Conservation (phyloP, 2,888 invertebrate genomes). For the Galerucella nymphaeae region DNA sequence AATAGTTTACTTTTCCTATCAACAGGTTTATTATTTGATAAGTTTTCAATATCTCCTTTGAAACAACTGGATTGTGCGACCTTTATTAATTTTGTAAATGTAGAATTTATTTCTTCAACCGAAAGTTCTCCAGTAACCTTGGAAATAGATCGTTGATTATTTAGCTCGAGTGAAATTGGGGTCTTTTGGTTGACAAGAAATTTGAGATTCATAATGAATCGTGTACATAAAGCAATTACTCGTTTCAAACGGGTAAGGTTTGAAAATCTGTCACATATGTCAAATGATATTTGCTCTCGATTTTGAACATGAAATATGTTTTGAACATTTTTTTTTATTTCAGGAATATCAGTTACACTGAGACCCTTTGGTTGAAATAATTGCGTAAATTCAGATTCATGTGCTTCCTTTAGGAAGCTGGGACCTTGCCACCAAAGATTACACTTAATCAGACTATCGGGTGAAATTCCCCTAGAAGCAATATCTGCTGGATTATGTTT, state of each 20-base stretch:
- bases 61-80: neutral
- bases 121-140: conserved; percentile 7
- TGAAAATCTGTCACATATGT: conserved; percentile 10
- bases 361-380: conserved; percentile 5
- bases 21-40: neutral
- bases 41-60: neutral
- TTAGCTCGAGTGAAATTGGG: neutral
- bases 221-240: conserved; percentile 11
- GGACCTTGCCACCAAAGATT: conserved; percentile 23
- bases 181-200: no score
- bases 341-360: conserved; percentile 7
- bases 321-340: conserved; percentile 1
- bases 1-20: neutral
- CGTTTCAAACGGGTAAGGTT: conserved; percentile 11
- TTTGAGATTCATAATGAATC: conserved; percentile 12
- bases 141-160: neutral
- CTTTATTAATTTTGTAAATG: no score
- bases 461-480: conserved; percentile 22
- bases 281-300: conserved; percentile 2
- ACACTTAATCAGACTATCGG: conserved; percentile 3
- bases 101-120: neutral
- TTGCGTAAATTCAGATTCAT: conserved; percentile 11
- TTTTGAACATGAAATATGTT: conserved; percentile 5
- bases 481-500: conserved; percentile 27
- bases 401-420: conserved; percentile 13